Evolutionary conservation across 2,888 invertebrate species (phyloP), one percentile per base, ranked within the genome.

Genomic region (Drosophila tripunctata): DNA sequence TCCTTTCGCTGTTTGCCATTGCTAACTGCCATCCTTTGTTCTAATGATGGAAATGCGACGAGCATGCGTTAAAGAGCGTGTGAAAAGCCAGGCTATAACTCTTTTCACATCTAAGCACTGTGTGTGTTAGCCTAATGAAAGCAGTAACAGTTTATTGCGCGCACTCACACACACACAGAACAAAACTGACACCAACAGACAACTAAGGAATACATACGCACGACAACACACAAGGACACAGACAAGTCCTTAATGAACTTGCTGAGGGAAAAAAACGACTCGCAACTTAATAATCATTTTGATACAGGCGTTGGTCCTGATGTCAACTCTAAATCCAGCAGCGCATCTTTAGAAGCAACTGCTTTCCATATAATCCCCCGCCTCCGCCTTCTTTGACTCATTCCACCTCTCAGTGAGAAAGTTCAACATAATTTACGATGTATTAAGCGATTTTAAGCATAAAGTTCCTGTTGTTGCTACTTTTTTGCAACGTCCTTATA

Each of bases 381-480:
- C 17, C 22, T 51, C 2, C 24, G 8, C 17, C 10, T n/a, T 12
- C 10, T 14, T 21, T 4, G 5, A 27, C 1, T 2, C 27, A 10
- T 10, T 27, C 8, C 27, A 10, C 10, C 2, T 10, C 8, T 2
- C 2, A 17, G 54, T 43, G 24, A 38, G 48, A 50, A 65, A 60
- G 63, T 65, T 77, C 68, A 70, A 61, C 80, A 82, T 83, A 83
- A 83, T 83, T 83, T 83, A 83, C 83, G 88, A 83, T 79, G 79
- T 77, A 83, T 87, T 87, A 87, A 87, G 83, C 79, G 83, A 87
- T 87, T 85, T 85, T 73, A 78, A 82, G 63, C 75, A 81, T 78
- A 55, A 81, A 75, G 67, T 69, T 76, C 44, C 45, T 62, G 55
- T 66, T 67, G 68, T 54, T 67, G 72, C 55, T 63, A 44, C 54